phyloP scores from a whole-genome alignment of 2,797 vertebrate species.

The Falco naumanni region DNA sequence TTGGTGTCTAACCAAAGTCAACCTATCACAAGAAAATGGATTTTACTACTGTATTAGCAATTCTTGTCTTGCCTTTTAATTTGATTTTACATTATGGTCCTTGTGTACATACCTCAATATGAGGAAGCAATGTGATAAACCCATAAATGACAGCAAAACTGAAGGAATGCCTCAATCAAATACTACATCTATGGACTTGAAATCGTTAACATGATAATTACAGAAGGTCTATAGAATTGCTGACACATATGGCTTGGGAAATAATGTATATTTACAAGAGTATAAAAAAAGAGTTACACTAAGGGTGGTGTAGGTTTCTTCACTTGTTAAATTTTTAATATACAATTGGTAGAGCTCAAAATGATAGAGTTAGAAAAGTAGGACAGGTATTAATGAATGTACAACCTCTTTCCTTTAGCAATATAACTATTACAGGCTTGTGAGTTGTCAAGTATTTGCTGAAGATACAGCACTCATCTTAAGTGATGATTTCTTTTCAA shows the following conservation, averaged over 20 bases:
- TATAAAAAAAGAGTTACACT: neutral
- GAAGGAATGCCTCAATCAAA: neutral
- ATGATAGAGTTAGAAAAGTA: slow-evolving; percentile 12
- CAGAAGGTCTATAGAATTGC: neutral
- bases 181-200: neutral
- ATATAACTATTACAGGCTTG: neutral
- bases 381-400: neutral
- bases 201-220: neutral
- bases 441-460: neutral
- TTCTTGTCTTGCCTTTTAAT: neutral
- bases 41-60: slow-evolving; percentile 17
- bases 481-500: neutral
- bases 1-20: neutral
- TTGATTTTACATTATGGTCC: slow-evolving; percentile 2
- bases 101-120: neutral
- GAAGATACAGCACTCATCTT: neutral
- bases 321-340: neutral
- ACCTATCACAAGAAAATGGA: neutral
- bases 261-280: neutral
- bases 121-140: slow-evolving; percentile 24
- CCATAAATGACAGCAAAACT: neutral
- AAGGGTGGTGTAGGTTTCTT: neutral
- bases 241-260: neutral
- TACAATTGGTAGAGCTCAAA: neutral
- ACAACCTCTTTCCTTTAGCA: neutral